Evolutionary conservation across 2,888 invertebrate species (phyloP), one percentile per base, ranked within the genome.

Genomic region (Taenaris catops): DNA sequence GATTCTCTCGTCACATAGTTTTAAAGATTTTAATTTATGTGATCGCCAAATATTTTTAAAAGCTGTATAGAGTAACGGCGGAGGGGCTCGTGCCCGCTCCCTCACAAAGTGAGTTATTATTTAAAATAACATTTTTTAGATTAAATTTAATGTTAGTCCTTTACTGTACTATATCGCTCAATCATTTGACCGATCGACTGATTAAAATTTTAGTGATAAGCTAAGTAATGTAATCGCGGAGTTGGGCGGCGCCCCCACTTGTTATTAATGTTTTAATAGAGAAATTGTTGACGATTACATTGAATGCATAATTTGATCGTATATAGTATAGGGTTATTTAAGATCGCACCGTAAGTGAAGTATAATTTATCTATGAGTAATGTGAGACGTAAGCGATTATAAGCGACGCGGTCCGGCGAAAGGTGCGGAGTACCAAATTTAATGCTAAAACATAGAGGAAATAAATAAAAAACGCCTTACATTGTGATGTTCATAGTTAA

Each of bases 131-230:
- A 81, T 70, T 83, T 81, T n/a, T 81, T 86, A 84, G 84, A 84
- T 86, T 86, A 84, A 86, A 84, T 83, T 83, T 86, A 84, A 86
- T 86, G 67, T 86, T 86, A 84, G 86, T 84, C 83, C 73, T 80
- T 80, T 83, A 83, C 83, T 84, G 80, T 83, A 83, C 78, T 83
- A 80, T 81, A 86, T 86, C 84, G 84, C 83, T 86, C 84, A 84
- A 84, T 81, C 79, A 72, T 78, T 84, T 84, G 86, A 84, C 79
- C 86, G 86, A 86, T 86, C 83, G 86, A 86, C 86, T 86, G 86
- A 86, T 83, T 84, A 86, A 84, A 86, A 86, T 83, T 84, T 83
- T 86, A 84, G 83, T 84, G 79, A 58, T 84, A 84, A 84, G 86
- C 84, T 84, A 86, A 84, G 83, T 81, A 73, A 79, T 72, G 38